Percentiles rank a stretch among this genome's conserved stretches.
Conservation (phyloP, 2,888 invertebrate genomes). For the Acleris cristana region DNA sequence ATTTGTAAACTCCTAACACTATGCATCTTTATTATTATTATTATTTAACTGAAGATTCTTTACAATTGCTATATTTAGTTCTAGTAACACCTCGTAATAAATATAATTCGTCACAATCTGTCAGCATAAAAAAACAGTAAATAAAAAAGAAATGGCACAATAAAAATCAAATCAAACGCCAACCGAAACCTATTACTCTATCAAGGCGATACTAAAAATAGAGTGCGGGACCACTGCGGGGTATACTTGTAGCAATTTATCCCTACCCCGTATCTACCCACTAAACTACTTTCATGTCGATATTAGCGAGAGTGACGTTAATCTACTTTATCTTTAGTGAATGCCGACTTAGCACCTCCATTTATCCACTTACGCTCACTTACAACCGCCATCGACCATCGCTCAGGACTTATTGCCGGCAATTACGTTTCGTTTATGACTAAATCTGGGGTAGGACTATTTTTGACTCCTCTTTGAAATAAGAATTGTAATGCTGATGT, state of each 20-base stretch:
- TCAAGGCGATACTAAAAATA: not conserved
- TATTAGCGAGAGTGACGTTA: slow-evolving; percentile 31
- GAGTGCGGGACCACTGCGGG: not conserved
- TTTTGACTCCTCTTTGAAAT: too few species aligned
- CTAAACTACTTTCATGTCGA: slow-evolving; percentile 27
- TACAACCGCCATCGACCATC: slow-evolving; percentile 13
- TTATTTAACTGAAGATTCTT: too few species aligned
- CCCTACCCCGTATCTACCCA: not conserved
- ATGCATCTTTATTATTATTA: too few species aligned
- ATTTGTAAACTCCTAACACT: too few species aligned
- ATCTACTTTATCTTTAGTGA: slow-evolving; percentile 35
- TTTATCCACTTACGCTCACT: slow-evolving; percentile 33
- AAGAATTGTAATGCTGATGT: too few species aligned
- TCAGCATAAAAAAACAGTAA: too few species aligned
- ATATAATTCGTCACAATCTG: too few species aligned
- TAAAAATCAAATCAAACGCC: not conserved
- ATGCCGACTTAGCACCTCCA: slow-evolving; percentile 29
- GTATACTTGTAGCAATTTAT: slow-evolving; percentile 10
- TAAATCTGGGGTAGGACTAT: not conserved
- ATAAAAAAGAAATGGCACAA: not conserved
- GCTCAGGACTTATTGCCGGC: slow-evolving; percentile 20
- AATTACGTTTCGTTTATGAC: slow-evolving; percentile 20
- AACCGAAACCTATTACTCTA: not conserved
- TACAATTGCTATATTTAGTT: too few species aligned
- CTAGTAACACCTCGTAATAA: too few species aligned